A percentile compares a stretch with the other conserved stretches of the same genome.
Evolutionary conservation across 2,797 vertebrate species (phyloP).

Genomic region (Antennarius maculatus): DNA sequence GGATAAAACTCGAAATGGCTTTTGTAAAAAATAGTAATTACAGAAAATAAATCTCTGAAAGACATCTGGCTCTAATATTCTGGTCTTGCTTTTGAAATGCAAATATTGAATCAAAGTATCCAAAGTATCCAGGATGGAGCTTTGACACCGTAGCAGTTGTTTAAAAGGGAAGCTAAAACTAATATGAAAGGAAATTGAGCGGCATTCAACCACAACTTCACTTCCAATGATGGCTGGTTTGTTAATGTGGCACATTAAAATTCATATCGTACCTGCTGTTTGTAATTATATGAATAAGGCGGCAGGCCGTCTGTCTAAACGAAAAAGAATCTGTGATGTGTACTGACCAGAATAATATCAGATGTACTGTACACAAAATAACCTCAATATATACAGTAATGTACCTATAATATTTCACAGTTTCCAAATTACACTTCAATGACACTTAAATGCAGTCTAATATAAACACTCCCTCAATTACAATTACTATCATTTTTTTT

Average conservation of each 20-base stretch:
- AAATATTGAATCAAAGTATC: slow-evolving; percentile 9
- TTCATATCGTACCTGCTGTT: slow-evolving; percentile 20
- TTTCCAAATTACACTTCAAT: too few species aligned
- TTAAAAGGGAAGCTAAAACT: slow-evolving; percentile 10
- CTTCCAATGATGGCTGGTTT: neutral
- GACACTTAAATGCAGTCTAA: too few species aligned
- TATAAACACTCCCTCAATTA: too few species aligned
- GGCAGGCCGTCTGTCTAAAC: neutral
- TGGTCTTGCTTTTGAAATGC: slow-evolving; percentile 6
- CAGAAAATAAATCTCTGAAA: neutral
- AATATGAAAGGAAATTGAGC: slow-evolving; percentile 15
- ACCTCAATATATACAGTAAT: too few species aligned
- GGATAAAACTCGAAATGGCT: slow-evolving; percentile 8
- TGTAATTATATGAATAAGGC: slow-evolving; percentile 20
- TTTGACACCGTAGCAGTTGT: neutral
- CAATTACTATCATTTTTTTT: neutral
- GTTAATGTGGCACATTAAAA: slow-evolving; percentile 19
- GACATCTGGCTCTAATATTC: slow-evolving; percentile 2
- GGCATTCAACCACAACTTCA: neutral
- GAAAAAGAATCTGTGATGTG: neutral
- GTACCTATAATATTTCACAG: too few species aligned
- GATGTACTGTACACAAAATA: neutral
- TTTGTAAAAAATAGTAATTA: neutral
- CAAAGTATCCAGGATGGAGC: neutral
- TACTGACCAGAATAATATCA: neutral